Conservation (phyloP, 2,113 vertebrate species). For the Bufo gargarizans region DNA sequence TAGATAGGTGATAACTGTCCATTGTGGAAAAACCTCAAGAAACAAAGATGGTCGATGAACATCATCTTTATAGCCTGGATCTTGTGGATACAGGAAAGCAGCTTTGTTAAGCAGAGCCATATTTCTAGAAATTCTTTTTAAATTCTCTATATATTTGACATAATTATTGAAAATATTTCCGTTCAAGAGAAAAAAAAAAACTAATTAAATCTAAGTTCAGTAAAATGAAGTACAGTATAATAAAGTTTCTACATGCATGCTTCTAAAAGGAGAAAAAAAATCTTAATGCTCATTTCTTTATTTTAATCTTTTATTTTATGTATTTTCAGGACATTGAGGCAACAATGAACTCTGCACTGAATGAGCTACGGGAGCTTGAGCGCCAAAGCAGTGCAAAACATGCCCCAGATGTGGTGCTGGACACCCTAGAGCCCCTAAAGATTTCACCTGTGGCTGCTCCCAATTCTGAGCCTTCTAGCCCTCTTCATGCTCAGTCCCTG, state of each 20-base stretch:
- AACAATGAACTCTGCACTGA: slow-evolving; percentile 89
- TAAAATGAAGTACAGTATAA: not conserved
- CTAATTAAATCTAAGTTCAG: not conserved
- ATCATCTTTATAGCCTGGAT: too few relatives aligned
- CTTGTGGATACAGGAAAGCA: too few relatives aligned
- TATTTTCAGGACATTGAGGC: slow-evolving; percentile 86
- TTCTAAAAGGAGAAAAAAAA: not conserved
- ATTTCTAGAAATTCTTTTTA: too few relatives aligned
- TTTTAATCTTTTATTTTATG: not conserved
- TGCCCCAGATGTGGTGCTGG: slow-evolving; percentile 92
- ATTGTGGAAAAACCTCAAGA: too few relatives aligned
- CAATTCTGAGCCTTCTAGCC: slow-evolving; percentile 93
- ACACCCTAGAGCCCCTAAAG: slow-evolving; percentile 96
- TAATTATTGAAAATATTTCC: too few relatives aligned
- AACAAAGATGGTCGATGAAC: too few relatives aligned
- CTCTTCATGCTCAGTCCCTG: slow-evolving; percentile 90
- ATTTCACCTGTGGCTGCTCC: slow-evolving; percentile 77
- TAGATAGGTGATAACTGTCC: too few relatives aligned
- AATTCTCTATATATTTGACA: too few relatives aligned
- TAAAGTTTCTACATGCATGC: not conserved
- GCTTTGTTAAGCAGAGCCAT: too few relatives aligned
- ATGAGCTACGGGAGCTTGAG: slow-evolving; percentile 90
- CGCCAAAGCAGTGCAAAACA: slow-evolving; percentile 89
- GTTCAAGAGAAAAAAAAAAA: too few relatives aligned
- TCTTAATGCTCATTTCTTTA: not conserved